phyloP scores from a whole-genome alignment of 53 echinoderm and acorn worm genomes.

The Holothuria leucospilota region DNA sequence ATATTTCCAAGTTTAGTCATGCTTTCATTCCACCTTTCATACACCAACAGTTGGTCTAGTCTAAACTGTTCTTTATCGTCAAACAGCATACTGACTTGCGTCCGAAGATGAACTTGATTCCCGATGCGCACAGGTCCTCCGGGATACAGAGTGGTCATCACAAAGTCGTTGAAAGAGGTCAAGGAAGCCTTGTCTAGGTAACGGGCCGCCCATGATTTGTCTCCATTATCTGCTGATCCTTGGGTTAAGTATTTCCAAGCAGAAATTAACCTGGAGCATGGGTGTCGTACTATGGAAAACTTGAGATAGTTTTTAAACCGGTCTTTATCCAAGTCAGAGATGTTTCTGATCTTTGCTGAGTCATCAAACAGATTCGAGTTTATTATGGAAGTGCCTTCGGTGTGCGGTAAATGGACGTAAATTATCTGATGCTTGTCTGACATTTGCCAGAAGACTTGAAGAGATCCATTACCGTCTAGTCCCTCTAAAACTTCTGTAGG shows the following conservation, averaged over 20 bases:
- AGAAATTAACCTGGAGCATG: slow-evolving; percentile 14
- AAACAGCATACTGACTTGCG: slow-evolving; percentile 30
- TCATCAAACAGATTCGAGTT: slow-evolving; percentile 19
- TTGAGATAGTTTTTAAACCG: slow-evolving; percentile 11
- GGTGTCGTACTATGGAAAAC: slow-evolving; percentile 12
- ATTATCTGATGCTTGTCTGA: neutral
- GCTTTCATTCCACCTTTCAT: slow-evolving; percentile 35
- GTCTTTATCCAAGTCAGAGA: neutral
- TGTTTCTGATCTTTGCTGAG: neutral
- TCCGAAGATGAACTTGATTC: slow-evolving; percentile 20
- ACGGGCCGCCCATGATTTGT: neutral
- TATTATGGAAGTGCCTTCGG: slow-evolving; percentile 5
- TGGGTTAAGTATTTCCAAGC: slow-evolving; percentile 4
- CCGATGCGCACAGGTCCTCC: neutral
- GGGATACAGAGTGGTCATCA: slow-evolving; percentile 1
- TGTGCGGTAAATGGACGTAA: slow-evolving; percentile 21
- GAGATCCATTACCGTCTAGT: neutral
- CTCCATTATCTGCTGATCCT: neutral
- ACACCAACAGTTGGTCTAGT: slow-evolving; percentile 21
- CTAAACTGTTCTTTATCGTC: neutral
- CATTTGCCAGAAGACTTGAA: neutral
- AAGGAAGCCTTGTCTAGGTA: neutral
- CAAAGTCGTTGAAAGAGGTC: slow-evolving; percentile 14
- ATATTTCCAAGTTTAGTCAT: neutral
- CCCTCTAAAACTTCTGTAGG: neutral